Percentiles rank a stretch among this genome's conserved stretches.
phyloP scores from a whole-genome alignment of 2,797 vertebrate genomes.

The Molossus molossus region DNA sequence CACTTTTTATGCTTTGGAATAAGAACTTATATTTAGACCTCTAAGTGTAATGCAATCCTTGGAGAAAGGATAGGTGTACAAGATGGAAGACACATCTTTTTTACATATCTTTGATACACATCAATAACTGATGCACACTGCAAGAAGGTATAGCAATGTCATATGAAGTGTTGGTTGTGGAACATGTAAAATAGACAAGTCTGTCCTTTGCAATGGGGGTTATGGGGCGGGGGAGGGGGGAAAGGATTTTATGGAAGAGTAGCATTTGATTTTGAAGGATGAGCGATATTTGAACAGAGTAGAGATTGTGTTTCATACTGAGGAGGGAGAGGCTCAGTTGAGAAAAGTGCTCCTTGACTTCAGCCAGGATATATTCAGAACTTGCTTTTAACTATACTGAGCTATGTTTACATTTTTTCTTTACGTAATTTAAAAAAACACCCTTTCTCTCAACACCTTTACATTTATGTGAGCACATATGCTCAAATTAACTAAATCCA shows the following conservation, averaged over 20 bases:
- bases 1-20: constrained; percentile 4
- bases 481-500: constrained; percentile 41
- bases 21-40: constrained; percentile 29
- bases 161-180: not conserved
- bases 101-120: not conserved
- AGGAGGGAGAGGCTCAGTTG: not conserved
- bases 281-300: constrained; percentile 22
- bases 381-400: not conserved
- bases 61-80: not conserved
- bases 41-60: not conserved
- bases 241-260: not conserved
- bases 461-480: not conserved
- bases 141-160: not conserved
- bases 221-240: not conserved
- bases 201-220: not conserved
- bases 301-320: not conserved
- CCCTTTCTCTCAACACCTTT: not conserved
- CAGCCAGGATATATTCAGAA: not conserved
- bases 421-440: constrained; percentile 26
- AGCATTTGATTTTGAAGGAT: constrained; percentile 14
- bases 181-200: not conserved
- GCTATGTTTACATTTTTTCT: constrained; percentile 33
- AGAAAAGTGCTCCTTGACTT: constrained; percentile 18
- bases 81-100: constrained; percentile 7
- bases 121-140: not conserved